Evolutionary conservation across 1,140 invertebrate genomes (phyloP), one percentile per base, ranked within the genome.

Genomic region (Littorina saxatilis): DNA sequence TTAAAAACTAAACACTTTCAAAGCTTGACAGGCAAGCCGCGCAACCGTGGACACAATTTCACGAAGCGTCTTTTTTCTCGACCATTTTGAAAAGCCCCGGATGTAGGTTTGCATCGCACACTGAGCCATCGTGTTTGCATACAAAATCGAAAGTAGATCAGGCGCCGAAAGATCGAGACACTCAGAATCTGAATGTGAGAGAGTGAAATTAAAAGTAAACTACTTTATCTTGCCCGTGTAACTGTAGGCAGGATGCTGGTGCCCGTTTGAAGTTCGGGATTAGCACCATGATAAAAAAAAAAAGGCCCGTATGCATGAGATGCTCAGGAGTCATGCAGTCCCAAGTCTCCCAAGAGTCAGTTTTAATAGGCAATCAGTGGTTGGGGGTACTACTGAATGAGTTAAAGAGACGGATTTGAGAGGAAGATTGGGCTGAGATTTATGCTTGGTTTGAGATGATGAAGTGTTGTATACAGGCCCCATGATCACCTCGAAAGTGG

Each of bases 51-150:
- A 68, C 66, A 40, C 29, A 68, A 68, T 68, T 68, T 68, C 66
- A 68, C 35, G 66, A 68, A 32, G 15, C 35, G 37, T 68, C 23
- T 32, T 39, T 68, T 68, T 23, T 68, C 9, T 11, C 11, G 20
- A 20, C 66, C 66, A 68, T 68, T 39, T 68, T 68, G 66, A 68
- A 68, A 68, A 68, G 66, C 17, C 66, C 66, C 66, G 66, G 32
- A 68, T 68, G 15, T 39, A 23, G 39, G 29, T 66, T 66, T 27
- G 23, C 23, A 27, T 66, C 61, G 13, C 43, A 9, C 7, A 47
- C 43, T 47, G 43, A 47, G 43, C 43, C 17, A 47, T 47, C 43
- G 61, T 66, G 27, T 66, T 13, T 66, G 13, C 61, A 29, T 32
- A 35, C 23, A 32, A 27, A 66, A 27, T 27, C 55, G 17, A 27